Evolutionary conservation across 2,888 invertebrate species (phyloP).

Genomic region (Pseudoips prasinana): DNA sequence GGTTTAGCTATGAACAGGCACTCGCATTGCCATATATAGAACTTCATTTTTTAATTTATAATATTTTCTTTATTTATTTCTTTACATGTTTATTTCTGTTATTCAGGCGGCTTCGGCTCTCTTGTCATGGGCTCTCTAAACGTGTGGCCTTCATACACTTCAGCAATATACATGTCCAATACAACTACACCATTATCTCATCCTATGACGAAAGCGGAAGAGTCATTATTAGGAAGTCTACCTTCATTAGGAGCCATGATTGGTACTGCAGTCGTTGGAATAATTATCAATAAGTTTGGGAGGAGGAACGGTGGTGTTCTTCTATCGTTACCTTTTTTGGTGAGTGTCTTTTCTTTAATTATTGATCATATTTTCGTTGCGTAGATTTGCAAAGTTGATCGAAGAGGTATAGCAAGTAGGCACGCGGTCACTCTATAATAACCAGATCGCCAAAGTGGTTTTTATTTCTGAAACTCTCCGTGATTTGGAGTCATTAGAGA

Average conservation of each 20-base stretch:
- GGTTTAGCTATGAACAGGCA: too few species aligned
- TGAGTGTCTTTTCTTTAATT: slow-evolving; percentile 40
- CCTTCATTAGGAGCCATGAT: slow-evolving; percentile 79
- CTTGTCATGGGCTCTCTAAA: slow-evolving; percentile 56
- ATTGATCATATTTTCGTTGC: too few species aligned
- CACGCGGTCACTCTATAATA: too few species aligned
- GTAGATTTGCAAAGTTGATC: too few species aligned
- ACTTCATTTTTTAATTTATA: too few species aligned
- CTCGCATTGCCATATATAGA: too few species aligned
- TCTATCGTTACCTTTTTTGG: slow-evolving; percentile 74
- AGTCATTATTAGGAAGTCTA: slow-evolving; percentile 79
- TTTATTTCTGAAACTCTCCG: too few species aligned
- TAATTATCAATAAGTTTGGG: slow-evolving; percentile 73
- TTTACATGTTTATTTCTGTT: background rate
- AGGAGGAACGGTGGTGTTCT: slow-evolving; percentile 77
- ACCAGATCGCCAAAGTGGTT: too few species aligned
- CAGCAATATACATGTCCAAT: slow-evolving; percentile 60
- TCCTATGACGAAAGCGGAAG: slow-evolving; percentile 71
- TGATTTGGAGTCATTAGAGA: too few species aligned
- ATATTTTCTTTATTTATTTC: too few species aligned
- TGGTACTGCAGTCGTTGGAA: slow-evolving; percentile 69
- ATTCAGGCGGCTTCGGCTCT: slow-evolving; percentile 55
- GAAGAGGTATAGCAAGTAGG: too few species aligned
- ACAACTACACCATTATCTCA: slow-evolving; percentile 59
- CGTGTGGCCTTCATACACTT: slow-evolving; percentile 83